Conservation (phyloP, 2,888 invertebrate genomes). For the Scrobipalpa costella region DNA sequence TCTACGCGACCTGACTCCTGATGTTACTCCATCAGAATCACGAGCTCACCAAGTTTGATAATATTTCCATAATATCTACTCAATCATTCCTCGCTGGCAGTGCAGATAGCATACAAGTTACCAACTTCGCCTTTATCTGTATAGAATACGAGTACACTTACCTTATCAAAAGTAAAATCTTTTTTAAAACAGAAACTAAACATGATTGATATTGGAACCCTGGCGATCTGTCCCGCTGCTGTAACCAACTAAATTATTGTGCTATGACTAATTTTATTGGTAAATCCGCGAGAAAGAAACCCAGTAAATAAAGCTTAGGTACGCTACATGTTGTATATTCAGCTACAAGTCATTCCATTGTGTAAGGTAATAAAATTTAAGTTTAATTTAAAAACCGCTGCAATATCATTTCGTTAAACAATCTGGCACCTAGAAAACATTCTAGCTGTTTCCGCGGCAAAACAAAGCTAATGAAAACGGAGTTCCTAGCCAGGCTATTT, state of each 20-base stretch:
- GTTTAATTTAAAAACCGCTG: constrained; percentile 1
- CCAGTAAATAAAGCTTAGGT: no score
- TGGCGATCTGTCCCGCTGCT: no score
- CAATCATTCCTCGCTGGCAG: not conserved
- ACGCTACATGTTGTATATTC: no score
- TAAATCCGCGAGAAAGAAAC: no score
- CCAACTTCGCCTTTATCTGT: not conserved
- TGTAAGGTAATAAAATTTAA: not conserved
- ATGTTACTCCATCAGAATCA: constrained; percentile 32
- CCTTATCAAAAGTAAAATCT: no score
- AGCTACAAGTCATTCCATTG: not conserved
- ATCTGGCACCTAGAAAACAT: constrained; percentile 18
- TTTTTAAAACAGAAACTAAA: no score
- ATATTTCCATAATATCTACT: constrained; percentile 7
- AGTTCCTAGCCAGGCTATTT: constrained; percentile 20
- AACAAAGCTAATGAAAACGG: constrained; percentile 21
- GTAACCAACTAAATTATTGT: no score
- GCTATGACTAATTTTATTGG: no score
- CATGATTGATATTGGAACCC: no score
- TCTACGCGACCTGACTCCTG: constrained; percentile 45
- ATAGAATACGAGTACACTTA: no score
- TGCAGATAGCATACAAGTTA: not conserved
- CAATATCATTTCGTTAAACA: constrained; percentile 12
- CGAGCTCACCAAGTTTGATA: constrained; percentile 6
- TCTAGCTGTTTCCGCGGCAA: not conserved